Percentiles rank a stretch among this genome's conserved stretches.
phyloP scores from a whole-genome alignment of 2,888 invertebrate species.

The Heliconius erato region DNA sequence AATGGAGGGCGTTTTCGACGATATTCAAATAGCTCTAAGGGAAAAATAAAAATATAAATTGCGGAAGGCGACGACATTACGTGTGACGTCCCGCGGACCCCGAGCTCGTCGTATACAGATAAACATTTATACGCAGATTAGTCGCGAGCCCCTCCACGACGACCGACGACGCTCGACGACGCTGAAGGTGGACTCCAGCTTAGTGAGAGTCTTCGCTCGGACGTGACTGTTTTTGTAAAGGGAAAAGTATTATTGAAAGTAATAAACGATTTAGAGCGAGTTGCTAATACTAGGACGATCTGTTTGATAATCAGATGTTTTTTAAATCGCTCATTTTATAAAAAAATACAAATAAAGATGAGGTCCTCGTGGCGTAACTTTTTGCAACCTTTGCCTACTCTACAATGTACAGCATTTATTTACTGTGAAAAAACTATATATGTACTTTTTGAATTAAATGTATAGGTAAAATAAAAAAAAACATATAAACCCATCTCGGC shows the following conservation, averaged over 20 bases:
- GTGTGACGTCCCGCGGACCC: background rate
- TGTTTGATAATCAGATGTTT: background rate
- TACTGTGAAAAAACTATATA: no score
- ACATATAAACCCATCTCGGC: no score
- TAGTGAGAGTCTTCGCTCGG: background rate
- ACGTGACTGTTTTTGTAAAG: conserved; percentile 13
- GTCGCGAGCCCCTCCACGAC: background rate
- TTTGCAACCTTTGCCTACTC: no score
- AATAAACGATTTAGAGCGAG: conserved; percentile 2
- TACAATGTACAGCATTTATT: no score
- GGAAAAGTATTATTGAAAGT: conserved; percentile 4
- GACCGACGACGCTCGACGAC: background rate
- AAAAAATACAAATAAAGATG: background rate
- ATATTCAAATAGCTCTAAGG: conserved; percentile 19
- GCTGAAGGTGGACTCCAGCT: conserved; percentile 18
- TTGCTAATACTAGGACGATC: background rate
- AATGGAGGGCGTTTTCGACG: conserved; percentile 17
- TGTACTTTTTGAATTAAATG: no score
- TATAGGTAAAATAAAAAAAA: no score
- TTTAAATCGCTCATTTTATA: background rate
- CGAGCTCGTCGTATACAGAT: conserved; percentile 5
- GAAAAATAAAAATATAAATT: conserved; percentile 28
- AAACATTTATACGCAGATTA: conserved; percentile 16
- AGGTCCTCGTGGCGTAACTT: no score
- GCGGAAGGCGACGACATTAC: conserved; percentile 23